Percentiles rank a stretch among this genome's conserved stretches.
Conservation (phyloP, 64 coral and sea anemone genomes). For the Trachythela sp. region DNA sequence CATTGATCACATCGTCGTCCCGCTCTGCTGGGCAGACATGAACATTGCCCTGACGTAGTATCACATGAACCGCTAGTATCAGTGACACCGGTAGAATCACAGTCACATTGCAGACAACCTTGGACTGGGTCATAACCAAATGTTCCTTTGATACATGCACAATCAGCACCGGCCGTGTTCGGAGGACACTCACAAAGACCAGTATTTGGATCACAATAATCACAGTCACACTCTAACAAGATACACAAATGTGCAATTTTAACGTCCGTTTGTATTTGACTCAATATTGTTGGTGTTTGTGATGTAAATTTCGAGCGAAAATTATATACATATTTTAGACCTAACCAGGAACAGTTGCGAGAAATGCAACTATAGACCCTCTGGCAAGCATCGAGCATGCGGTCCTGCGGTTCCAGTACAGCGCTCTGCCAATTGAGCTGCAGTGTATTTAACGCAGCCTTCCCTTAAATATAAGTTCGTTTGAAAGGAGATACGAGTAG, state of each 20-base stretch:
- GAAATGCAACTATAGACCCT: no score
- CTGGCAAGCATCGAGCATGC: no score
- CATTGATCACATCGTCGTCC: slow-evolving; percentile 76
- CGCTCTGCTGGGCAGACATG: slow-evolving; percentile 60
- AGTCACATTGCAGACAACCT: slow-evolving; percentile 68
- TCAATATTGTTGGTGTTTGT: no score
- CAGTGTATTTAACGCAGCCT: no score
- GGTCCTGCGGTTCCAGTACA: no score
- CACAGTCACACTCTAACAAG: slow-evolving; percentile 74
- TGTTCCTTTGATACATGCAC: slow-evolving; percentile 69
- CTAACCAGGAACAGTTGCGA: no score
- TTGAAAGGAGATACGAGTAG: no score
- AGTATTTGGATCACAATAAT: slow-evolving; percentile 71
- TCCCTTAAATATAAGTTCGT: no score
- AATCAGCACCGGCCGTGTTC: slow-evolving; percentile 81
- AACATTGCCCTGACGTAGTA: slow-evolving; percentile 70
- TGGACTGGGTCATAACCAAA: slow-evolving; percentile 75
- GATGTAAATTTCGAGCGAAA: no score
- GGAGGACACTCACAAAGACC: slow-evolving; percentile 76
- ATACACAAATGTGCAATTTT: background rate
- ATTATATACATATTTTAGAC: no score
- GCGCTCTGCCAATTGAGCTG: no score
- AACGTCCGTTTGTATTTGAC: no score
- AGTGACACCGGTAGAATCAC: slow-evolving; percentile 61
- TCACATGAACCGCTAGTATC: slow-evolving; percentile 62